Evolutionary conservation across 1,140 invertebrate species (phyloP), one percentile per base, ranked within the genome.

Genomic region (Drosophila rufa): DNA sequence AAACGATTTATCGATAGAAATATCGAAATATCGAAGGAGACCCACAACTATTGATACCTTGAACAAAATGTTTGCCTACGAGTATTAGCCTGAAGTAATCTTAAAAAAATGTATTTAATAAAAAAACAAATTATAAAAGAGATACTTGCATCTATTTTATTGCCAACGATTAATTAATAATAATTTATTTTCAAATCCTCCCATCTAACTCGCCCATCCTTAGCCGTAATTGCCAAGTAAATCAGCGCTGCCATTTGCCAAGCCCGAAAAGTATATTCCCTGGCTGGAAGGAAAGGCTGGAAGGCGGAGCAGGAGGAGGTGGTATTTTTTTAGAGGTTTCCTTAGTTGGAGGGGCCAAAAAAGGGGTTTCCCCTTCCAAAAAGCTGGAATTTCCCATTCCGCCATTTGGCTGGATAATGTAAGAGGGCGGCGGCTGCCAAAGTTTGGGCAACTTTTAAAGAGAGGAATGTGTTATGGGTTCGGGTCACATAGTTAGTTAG

Each of bases 391-490:
- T 22, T 45, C 5, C 42, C 15, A n/a, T 43, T 43, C 22, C 27
- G 30, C 36, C 33, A 56, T 56, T 38, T 56, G 30, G 19, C n/a
- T 17, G 45, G 60, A 45, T 55, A 48, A 77, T 60, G 64, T 67
- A 46, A 46, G 61, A 45, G 61, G 22, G 73, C 65, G 53, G 75
- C 56, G 47, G 62, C 56, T 62, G 80, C 69, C 71, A 82, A 85
- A 85, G 74, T 85, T 82, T 85, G 71, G 57, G 64, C 60, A 87
- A 86, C 79, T 87, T 86, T 86, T 87, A 87, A 86, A 76, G 82
- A 87, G 83, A 86, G 83, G 84, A 86, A 86, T 86, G 84, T 86
- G 85, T 86, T 86, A 86, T 89, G 83, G 80, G 80, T 87, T 89
- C 69, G 83, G 86, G 79, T 86, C 83, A 78, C 75, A 86, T 82